Base-by-base conservation (phyloP, 2,797 vertebrate genomes). In the Pitangus sulphuratus region DNA sequence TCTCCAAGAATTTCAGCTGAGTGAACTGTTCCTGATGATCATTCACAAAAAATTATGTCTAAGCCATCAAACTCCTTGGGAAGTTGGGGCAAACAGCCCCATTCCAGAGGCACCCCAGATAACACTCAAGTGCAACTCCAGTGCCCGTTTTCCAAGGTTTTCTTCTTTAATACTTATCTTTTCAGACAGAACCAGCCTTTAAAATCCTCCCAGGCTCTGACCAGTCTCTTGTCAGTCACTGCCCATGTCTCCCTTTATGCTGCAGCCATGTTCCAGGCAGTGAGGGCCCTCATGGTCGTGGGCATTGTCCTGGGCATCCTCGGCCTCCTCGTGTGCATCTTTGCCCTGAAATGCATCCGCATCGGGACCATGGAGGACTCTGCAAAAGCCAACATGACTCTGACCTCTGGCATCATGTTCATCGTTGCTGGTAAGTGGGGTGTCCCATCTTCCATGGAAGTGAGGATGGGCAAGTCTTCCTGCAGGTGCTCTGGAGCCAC, bases 381-480 rank as follows among this genome's bases (percentile, higher is more conserved):
- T 18, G 94, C 98, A 76, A 99, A 99, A 95, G 99, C 99, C 84
- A 99, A 98, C 19, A 99, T 99, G 98, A 99, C 99, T 9, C 97
- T 99, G 95, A 98, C 98, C 22, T 98, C 99, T 0, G 99, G 99
- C 51, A 97, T 99, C 96, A 97, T 99, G 98, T 98, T 98, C 81
- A 97, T 99, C 33, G 31, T 99, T 8, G 98, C 98, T 97, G 99
- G 99, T 99, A 84, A 97, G 84, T 80, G 26, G 18, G 13, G 11
- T 57, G 4, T 8, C 0, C 0, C 17, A 12, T 44, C 35, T 80
- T 42, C 47, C 24, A 9, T 22, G 45, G 31, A 47, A 83, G 2
- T 50, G 50, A 69, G n/a, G 12, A 9, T 9, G 21, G 44, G 39
- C 25, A 61, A 28, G 12, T 11, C 21, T 68, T 72, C 4, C 2